A percentile compares a stretch with the other conserved stretches of the same genome.
Evolutionary conservation across 2,797 vertebrate genomes (phyloP).

Genomic region (Manis pentadactyla): DNA sequence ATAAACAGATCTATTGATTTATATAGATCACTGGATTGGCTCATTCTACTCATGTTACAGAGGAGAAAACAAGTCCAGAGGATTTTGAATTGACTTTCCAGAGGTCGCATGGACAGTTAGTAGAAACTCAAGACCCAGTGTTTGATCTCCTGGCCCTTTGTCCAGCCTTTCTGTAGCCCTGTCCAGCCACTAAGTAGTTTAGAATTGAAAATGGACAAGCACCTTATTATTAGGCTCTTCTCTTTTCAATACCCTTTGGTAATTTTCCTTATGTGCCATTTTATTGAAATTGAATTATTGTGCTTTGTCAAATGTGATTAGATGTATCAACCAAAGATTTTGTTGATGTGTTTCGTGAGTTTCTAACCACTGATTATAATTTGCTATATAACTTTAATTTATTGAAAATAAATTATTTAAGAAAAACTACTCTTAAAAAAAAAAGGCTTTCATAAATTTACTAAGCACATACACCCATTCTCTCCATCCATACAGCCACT

Average conservation of each 20-base stretch:
- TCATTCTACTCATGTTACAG: neutral
- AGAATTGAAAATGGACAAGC: constrained; percentile 17
- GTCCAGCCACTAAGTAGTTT: neutral
- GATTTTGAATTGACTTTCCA: neutral
- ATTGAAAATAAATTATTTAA: constrained; percentile 88
- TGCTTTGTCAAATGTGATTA: constrained; percentile 77
- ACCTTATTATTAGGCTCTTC: neutral
- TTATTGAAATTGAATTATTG: constrained; percentile 34
- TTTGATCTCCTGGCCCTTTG: neutral
- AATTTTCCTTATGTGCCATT: neutral
- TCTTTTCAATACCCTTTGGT: neutral
- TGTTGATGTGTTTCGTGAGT: constrained; percentile 77
- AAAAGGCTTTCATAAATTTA: neutral
- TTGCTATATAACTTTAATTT: constrained; percentile 86
- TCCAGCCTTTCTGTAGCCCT: neutral
- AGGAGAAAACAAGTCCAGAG: neutral
- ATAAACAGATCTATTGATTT: neutral
- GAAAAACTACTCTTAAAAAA: constrained; percentile 60
- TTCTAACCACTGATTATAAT: constrained; percentile 51
- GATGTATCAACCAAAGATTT: constrained; percentile 87
- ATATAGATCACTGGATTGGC: neutral
- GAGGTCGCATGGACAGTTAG: neutral
- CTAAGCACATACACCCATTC: neutral
- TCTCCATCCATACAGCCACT: neutral
- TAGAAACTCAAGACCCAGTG: neutral